phyloP scores from a whole-genome alignment of 2,113 vertebrate genomes.

The Lophura nycthemera region DNA sequence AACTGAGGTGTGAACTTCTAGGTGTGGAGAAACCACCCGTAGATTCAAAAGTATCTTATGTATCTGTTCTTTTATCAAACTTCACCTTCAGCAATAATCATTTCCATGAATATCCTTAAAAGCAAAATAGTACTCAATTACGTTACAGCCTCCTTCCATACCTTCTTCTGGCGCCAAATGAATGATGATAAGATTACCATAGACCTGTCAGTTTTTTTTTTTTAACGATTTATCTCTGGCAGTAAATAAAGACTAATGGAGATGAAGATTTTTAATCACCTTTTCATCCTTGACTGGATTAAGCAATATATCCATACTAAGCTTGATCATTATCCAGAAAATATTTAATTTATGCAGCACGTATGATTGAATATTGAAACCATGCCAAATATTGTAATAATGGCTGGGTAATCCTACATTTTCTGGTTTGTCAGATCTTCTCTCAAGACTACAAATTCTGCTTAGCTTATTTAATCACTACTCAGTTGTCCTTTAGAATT shows the following conservation, averaged over 20 bases:
- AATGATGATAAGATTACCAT: background rate
- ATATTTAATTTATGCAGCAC: slow-evolving; percentile 11
- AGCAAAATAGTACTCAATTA: background rate
- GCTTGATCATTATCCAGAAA: slow-evolving; percentile 11
- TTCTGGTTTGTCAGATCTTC: slow-evolving; percentile 2
- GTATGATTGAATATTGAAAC: background rate
- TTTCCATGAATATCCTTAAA: background rate
- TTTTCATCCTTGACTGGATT: background rate
- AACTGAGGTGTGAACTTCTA: background rate
- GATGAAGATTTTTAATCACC: background rate
- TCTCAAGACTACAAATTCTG: background rate
- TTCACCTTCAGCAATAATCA: background rate
- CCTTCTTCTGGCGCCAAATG: background rate
- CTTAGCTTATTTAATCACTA: background rate
- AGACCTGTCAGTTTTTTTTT: slow-evolving; percentile 25
- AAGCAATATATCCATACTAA: background rate
- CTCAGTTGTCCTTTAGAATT: background rate
- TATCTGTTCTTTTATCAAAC: background rate
- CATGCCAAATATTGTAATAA: background rate
- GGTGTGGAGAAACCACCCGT: background rate
- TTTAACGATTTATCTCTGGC: slow-evolving; percentile 24
- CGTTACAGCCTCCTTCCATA: background rate
- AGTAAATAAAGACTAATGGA: slow-evolving; percentile 55
- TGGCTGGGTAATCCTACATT: background rate
- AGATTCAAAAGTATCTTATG: background rate